Conservation (phyloP, 2,888 invertebrate genomes). For the Exocentrus adspersus region DNA sequence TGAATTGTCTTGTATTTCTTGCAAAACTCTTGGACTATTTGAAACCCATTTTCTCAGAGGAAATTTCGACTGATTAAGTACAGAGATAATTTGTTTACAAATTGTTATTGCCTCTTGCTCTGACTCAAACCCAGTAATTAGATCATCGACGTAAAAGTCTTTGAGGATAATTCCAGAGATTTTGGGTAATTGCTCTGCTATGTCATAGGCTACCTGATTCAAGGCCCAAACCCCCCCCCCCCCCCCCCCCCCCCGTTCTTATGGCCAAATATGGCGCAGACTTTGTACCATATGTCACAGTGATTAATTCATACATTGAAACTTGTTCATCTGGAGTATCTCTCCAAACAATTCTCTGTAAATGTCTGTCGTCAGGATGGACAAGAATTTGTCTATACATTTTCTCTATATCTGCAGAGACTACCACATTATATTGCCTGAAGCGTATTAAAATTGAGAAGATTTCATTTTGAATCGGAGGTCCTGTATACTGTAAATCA, state of each 20-base stretch:
- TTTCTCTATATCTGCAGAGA: slow-evolving; percentile 1
- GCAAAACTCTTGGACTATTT: background rate
- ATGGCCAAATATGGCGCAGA: slow-evolving; percentile 5
- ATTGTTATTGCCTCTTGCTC: slow-evolving; percentile 1
- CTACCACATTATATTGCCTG: background rate
- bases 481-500: slow-evolving; percentile 11
- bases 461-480: slow-evolving; percentile 4
- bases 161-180: background rate
- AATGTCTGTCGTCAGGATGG: background rate
- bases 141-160: slow-evolving; percentile 28
- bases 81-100: background rate
- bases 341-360: background rate
- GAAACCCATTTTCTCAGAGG: slow-evolving; percentile 14
- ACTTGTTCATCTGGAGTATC: background rate
- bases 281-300: background rate
- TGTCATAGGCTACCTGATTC: background rate
- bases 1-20: background rate
- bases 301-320: background rate
- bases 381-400: slow-evolving; percentile 3
- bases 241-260: no score
- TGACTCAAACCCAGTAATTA: slow-evolving; percentile 21
- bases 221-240: no score
- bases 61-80: background rate
- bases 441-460: slow-evolving; percentile 7
- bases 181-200: background rate